Conservation (phyloP, 2,113 vertebrate genomes). For the Ciconia stormi region DNA sequence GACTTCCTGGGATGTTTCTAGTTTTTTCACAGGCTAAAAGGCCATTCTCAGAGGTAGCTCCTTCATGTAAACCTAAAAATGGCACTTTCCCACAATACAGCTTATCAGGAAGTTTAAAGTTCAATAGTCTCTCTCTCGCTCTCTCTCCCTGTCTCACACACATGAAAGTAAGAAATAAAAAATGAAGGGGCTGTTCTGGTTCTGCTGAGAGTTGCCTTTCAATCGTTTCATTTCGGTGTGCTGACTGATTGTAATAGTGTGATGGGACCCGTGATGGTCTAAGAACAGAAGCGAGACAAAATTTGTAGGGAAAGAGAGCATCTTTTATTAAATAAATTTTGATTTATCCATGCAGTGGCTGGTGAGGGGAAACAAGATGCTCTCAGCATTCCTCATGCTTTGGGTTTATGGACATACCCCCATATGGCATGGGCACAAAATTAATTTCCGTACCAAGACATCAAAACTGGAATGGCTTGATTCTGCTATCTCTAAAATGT, state of each 20-base stretch:
- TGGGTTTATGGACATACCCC: background rate
- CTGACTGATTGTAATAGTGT: background rate
- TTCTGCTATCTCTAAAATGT: background rate
- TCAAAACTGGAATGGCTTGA: background rate
- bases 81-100: constrained; percentile 87
- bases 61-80: constrained; percentile 87
- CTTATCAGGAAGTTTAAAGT: constrained; percentile 83
- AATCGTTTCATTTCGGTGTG: background rate
- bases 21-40: constrained; percentile 80
- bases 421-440: background rate
- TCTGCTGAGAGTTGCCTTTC: constrained; percentile 28
- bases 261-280: background rate
- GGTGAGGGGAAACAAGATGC: background rate
- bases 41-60: constrained; percentile 87
- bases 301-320: background rate
- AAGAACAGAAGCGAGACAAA: background rate
- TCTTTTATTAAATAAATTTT: background rate
- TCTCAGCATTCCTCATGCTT: background rate
- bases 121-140: constrained; percentile 67
- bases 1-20: constrained; percentile 86
- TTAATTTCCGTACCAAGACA: background rate
- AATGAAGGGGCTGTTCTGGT: constrained; percentile 59
- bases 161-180: constrained; percentile 64
- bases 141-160: constrained; percentile 50
- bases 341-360: background rate